Evolutionary conservation across 2,888 invertebrate species (phyloP), one percentile per base, ranked within the genome.

Genomic region (Agrypnus murinus): DNA sequence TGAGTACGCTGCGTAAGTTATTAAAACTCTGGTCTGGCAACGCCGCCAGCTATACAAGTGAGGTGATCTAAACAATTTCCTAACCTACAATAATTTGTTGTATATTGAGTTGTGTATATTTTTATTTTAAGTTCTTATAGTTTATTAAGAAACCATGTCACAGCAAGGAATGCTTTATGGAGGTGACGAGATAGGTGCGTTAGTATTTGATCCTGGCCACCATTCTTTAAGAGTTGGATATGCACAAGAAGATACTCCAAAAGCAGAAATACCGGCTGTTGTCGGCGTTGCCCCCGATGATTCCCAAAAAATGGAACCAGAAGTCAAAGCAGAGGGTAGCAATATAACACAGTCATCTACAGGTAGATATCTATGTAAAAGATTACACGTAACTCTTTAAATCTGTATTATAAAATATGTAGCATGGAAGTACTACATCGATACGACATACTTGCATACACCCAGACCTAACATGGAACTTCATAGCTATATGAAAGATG

Each of bases 181-280:
- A n/a, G 95, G 95, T 32, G 99, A 99, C 87, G 99, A 99, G 86
- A 99, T 99, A 75, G 99, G 99, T 8, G 99, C 99, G 0, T 85
- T 99, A 75, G 99, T 99, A 34, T 98, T 99, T 82, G 99, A 99
- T 85, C 93, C 98, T 7, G 99, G 97, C 0, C 95, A 96, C 78
- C 94, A 95, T 86, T 95, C 96, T 0, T 86, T 97, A 63, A 88
- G 97, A 67, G 95, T 95, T 57, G 98, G 97, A 64, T 98, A 96
- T 88, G 97, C 97, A 7, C 97, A 98, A 81, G 99, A 99, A 85
- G 99, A 99, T 84, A 95, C 96, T n/a, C 99, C 99, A 1, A 99
- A 99, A 87, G 96, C 97, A 1, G 98, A 99, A 88, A 97, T 98
- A 68, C 98, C 98, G 0, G 93, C 97, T 0, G 93, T 95, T 45